Percentiles rank a stretch among this genome's conserved stretches.
Evolutionary conservation across 2,113 vertebrate species (phyloP).

Genomic region (Amazona vittata): DNA sequence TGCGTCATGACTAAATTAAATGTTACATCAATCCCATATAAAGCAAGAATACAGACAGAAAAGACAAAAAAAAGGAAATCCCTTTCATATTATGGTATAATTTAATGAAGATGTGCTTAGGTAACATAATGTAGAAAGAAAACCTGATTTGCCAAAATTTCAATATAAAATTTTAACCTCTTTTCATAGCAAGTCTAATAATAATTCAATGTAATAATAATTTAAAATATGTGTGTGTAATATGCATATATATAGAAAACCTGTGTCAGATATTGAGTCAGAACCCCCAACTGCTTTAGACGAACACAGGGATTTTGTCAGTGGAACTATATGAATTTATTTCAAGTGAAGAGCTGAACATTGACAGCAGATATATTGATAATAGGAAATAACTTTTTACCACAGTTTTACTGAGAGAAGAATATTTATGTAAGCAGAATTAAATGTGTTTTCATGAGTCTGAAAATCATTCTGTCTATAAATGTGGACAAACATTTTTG

Average conservation of each 20-base stretch:
- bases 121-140: background rate
- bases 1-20: background rate
- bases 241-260: background rate
- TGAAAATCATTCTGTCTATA: background rate
- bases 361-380: background rate
- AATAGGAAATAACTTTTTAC: background rate
- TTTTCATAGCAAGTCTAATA: background rate
- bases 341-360: background rate
- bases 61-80: background rate
- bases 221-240: background rate
- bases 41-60: background rate
- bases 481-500: background rate
- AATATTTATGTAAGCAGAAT: slow-evolving; percentile 4
- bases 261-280: background rate
- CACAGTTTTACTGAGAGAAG: background rate
- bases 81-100: background rate
- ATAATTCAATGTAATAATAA: background rate
- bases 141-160: background rate
- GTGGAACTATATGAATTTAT: background rate
- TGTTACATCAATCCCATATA: background rate
- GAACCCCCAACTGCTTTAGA: background rate
- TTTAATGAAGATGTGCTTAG: background rate
- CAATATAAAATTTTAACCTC: background rate
- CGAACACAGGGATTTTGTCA: background rate
- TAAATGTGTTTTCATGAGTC: background rate